Evolutionary conservation across 2,797 vertebrate species (phyloP), one percentile per base, ranked within the genome.

Genomic region (Selene dorsalis): DNA sequence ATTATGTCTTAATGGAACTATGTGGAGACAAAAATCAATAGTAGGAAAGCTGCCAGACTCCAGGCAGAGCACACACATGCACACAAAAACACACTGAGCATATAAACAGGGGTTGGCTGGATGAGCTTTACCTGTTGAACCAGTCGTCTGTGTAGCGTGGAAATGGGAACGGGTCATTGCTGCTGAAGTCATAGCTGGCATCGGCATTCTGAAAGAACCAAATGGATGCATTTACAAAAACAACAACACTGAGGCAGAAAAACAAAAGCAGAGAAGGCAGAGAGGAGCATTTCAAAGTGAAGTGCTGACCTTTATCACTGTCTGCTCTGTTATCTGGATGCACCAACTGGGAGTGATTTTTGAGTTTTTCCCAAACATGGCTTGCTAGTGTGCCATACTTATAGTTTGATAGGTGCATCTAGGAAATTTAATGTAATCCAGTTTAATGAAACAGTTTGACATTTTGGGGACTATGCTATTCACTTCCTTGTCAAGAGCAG

Each of bases 101-200:
- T 66, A 75, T 69, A 85, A 78, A 85, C 73, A 86, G 59, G 48
- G 48, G 59, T 61, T 22, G 56, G 75, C 66, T 81, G 67, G 63
- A 68, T 57, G 73, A 82, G 66, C 67, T 84, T 96, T 96, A 99
- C 98, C 98, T 99, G 97, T 99, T 99, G 93, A 99, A 99, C 98
- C 98, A 99, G 95, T 99, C 98, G 9, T 99, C 97, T 77, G 98
- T 99, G 79, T 99, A 99, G 79, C 98, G 97, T 3, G 98, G 98
- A 75, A 99, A 99, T 0, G 98, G 98, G 79, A 92, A 99, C 6
- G 97, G 98, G 89, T 99, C 98, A 1, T 99, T 99, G 93, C 98
- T 99, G 95, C 98, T 99, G 94, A 99, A 99, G 94, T 99, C 98
- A 0, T 98, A 99, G 93, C 98, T 99, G 88, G 98, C 98, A 84